Evolutionary conservation across 2,888 invertebrate species (phyloP), one percentile per base, ranked within the genome.

Genomic region (Chaetogeoica ovagalla): DNA sequence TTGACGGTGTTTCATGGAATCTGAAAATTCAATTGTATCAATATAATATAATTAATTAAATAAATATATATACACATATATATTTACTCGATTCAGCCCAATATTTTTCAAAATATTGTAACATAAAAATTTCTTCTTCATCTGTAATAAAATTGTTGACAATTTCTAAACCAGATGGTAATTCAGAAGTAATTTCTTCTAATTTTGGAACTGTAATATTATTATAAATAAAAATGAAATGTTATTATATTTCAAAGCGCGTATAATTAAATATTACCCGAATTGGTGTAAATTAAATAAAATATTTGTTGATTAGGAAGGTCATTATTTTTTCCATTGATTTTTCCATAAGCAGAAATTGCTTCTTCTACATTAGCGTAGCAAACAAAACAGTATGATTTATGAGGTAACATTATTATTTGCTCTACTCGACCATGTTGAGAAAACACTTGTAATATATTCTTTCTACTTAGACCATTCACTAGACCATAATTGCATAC

Each of bases 401-500:
- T 95, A 81, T 91, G 91, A 30, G 92, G 91, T 82, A 93, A 86
- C 89, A 95, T 91, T 57, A 91, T 86, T 59, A 94, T 88, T 70
- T 90, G 89, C 30, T 89, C 88, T 2, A 92, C 85, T 37, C 85
- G 82, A 1, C 92, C 90, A 85, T 88, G 87, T 79, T 87, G 85
- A 7, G 86, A 85, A 75, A 91, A 89, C 8, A 90, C 85, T 63
- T 88, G 85, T 8, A 90, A 85, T 15, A 96, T 85, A 69, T 87
- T 85, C 84, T 91, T 91, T 85, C 92, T 90, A 8, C 90, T 88
- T 37, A 95, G 87, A 8, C 94, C 94, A 83, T 93, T 94, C 3
- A 92, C 93, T 82, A 96, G 89, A 1, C 97, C 97, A 43, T 92
- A 93, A 87, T 97, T 97, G 84, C 94, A 93, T n/a, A 97, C 87